phyloP scores from a whole-genome alignment of 2,797 vertebrate genomes.

The Sebastes baramenuke region DNA sequence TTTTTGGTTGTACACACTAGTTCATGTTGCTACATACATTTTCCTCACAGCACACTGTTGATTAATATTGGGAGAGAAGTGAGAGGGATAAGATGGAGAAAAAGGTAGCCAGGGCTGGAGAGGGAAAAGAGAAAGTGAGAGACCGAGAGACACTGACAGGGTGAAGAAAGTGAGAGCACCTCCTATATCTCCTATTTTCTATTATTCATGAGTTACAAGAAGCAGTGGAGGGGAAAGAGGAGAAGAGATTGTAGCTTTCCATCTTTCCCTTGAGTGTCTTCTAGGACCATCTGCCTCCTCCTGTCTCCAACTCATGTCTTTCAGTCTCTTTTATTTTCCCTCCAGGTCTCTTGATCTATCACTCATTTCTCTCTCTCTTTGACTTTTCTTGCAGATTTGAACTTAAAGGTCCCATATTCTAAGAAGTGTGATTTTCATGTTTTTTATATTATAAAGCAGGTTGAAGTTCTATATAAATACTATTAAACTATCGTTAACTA shows the following conservation, averaged over 20 bases:
- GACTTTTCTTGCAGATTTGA: not conserved
- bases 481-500: too few species aligned
- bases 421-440: too few species aligned
- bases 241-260: constrained; percentile 15
- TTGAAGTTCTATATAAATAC: too few species aligned
- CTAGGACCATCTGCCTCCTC: constrained; percentile 1
- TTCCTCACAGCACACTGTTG: not conserved
- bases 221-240: constrained; percentile 35
- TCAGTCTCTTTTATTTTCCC: not conserved
- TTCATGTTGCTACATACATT: not conserved
- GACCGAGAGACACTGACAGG: constrained; percentile 19
- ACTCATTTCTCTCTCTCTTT: not conserved
- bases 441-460: too few species aligned
- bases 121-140: not conserved
- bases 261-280: constrained; percentile 11
- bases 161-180: constrained; percentile 19
- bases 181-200: constrained; percentile 36
- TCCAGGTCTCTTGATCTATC: not conserved
- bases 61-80: not conserved
- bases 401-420: not conserved
- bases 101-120: not conserved
- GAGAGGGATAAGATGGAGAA: not conserved
- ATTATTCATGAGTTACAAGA: constrained; percentile 68
- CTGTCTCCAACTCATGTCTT: not conserved
- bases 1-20: not conserved